Percentiles rank a stretch among this genome's conserved stretches.
These are phyloP conservation scores for Synergus gifuensis DNA, from an alignment of 2,888 invertebrate species.

Conservation along the genomic window DNA sequence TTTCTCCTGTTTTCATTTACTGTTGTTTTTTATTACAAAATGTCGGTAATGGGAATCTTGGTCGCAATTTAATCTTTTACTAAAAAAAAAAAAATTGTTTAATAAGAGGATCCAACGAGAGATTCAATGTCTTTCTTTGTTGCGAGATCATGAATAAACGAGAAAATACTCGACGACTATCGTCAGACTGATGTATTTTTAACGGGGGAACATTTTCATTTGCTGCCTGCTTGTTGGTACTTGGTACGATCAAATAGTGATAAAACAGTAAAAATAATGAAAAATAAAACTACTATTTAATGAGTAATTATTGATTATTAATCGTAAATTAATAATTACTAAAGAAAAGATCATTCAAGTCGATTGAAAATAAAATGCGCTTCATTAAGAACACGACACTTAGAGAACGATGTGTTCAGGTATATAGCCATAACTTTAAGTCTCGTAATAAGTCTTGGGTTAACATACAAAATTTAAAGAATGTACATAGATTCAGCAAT, in stretches of 20 bases:
- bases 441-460: slow-evolving; percentile 3
- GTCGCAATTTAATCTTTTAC: slow-evolving; percentile 40
- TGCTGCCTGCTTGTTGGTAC: slow-evolving; percentile 54
- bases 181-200: slow-evolving; percentile 55
- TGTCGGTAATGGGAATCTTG: slow-evolving; percentile 39
- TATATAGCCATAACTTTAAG: slow-evolving; percentile 36
- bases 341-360: background rate
- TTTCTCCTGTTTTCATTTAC: background rate
- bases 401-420: slow-evolving; percentile 68
- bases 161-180: slow-evolving; percentile 35
- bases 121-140: background rate
- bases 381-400: slow-evolving; percentile 56
- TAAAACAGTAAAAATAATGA: slow-evolving; percentile 23
- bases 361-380: slow-evolving; percentile 18
- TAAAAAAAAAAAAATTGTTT: background rate
- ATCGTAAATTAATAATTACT: background rate
- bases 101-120: slow-evolving; percentile 14
- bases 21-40: too few species aligned
- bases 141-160: background rate
- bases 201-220: slow-evolving; percentile 59
- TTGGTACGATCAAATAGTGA: slow-evolving; percentile 45
- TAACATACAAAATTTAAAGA: background rate
- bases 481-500: background rate
- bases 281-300: slow-evolving; percentile 18
- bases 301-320: background rate